Evolutionary conservation across 2,113 vertebrate genomes (phyloP).

Genomic region (Phaethon lepturus): DNA sequence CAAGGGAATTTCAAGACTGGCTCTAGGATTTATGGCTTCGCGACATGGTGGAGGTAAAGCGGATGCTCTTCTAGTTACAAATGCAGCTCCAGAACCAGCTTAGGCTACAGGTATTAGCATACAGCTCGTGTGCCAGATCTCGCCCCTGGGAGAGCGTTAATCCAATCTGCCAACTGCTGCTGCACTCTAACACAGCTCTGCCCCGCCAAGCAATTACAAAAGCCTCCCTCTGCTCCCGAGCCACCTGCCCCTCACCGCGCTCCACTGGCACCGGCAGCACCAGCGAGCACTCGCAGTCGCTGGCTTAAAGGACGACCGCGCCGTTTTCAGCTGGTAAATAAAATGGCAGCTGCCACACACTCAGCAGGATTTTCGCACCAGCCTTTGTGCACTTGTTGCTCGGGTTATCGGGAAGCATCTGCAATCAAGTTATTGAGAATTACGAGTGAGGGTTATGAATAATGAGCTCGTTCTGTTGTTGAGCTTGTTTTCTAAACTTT

Average conservation of each 20-base stretch:
- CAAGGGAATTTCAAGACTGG: neutral
- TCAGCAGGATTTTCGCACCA: neutral
- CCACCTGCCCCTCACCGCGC: conserved; percentile 60
- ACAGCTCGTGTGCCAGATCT: conserved; percentile 45
- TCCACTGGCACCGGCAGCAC: conserved; percentile 1
- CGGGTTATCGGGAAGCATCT: neutral
- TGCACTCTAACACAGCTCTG: conserved; percentile 27
- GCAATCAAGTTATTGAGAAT: neutral
- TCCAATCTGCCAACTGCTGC: conserved; percentile 73
- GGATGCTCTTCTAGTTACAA: neutral
- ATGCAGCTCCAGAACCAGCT: neutral
- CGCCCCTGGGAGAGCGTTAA: conserved; percentile 37
- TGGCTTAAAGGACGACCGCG: neutral
- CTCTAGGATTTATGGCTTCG: neutral
- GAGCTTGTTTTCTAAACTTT: neutral
- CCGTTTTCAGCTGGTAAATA: neutral
- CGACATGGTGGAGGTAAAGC: neutral
- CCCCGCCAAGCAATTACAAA: conserved; percentile 71
- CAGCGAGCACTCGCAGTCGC: neutral
- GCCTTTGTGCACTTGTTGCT: neutral
- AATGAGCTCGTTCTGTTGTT: neutral
- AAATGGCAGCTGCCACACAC: neutral
- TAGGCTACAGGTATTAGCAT: conserved; percentile 43
- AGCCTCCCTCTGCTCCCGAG: conserved; percentile 33
- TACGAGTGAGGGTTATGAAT: neutral